These are phyloP conservation scores for Mus minutoides DNA, from an alignment of 2,797 vertebrate species.

Conservation along the genomic window DNA sequence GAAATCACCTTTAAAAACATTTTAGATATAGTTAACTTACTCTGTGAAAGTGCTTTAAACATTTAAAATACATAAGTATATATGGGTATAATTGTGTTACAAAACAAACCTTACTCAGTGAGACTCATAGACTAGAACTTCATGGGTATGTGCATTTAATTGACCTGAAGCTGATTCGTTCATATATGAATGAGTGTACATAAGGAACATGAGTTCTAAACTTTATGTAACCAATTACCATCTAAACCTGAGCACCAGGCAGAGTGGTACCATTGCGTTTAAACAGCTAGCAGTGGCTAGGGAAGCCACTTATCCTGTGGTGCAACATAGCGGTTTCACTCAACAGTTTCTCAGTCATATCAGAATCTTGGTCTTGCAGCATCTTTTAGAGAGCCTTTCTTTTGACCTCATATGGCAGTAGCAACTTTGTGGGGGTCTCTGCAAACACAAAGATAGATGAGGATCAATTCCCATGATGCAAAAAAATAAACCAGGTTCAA, in stretches of 20 bases:
- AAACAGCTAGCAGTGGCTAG: background rate
- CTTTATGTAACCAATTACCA: background rate
- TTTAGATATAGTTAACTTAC: background rate
- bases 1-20: slow-evolving; percentile 10
- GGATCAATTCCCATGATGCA: background rate
- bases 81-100: background rate
- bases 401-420: background rate
- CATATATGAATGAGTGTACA: background rate
- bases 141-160: background rate
- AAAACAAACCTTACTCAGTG: background rate
- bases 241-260: background rate
- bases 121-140: background rate
- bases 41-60: background rate
- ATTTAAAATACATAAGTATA: background rate
- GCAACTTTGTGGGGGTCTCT: background rate
- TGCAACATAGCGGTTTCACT: background rate
- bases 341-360: background rate
- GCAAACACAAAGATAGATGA: background rate
- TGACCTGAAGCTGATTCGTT: background rate
- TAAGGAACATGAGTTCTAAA: background rate
- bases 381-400: background rate
- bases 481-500: background rate
- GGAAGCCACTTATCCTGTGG: background rate
- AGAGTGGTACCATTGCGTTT: background rate
- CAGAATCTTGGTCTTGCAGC: background rate